These are phyloP conservation scores for Pammene aurita DNA, from an alignment of 2,888 invertebrate species.

Conservation along the genomic window DNA sequence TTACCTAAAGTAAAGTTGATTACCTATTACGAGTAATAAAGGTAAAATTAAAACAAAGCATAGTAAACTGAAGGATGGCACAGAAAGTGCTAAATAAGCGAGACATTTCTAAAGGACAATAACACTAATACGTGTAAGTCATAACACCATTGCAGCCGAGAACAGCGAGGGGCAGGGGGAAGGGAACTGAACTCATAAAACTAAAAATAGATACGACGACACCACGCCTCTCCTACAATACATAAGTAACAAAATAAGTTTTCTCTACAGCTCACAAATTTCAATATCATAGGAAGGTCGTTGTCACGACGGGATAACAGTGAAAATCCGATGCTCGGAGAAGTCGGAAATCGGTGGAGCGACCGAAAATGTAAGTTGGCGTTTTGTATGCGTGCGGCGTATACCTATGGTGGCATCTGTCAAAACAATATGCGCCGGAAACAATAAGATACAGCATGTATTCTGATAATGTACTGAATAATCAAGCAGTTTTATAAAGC, in stretches of 20 bases:
- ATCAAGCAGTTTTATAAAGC: constrained; percentile 43
- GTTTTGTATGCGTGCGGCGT: constrained; percentile 38
- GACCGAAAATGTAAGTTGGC: constrained; percentile 36
- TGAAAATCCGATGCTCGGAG: constrained; percentile 15
- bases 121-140: constrained; percentile 39
- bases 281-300: constrained; percentile 38
- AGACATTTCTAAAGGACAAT: constrained; percentile 32
- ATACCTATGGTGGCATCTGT: constrained; percentile 63
- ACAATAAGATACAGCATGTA: constrained; percentile 67
- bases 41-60: not conserved
- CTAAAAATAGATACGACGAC: constrained; percentile 75
- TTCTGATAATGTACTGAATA: constrained; percentile 47
- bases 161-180: constrained; percentile 44
- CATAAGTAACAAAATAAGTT: constrained; percentile 44
- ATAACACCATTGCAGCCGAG: constrained; percentile 37
- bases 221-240: constrained; percentile 52
- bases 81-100: constrained; percentile 29
- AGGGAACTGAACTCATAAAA: constrained; percentile 78
- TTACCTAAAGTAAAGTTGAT: no score
- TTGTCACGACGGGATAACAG: constrained; percentile 8
- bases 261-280: constrained; percentile 48
- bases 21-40: no score
- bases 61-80: constrained; percentile 21
- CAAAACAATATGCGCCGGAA: constrained; percentile 73
- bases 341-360: constrained; percentile 27